phyloP scores from a whole-genome alignment of 2,113 vertebrate species.

The Chrysemys picta region DNA sequence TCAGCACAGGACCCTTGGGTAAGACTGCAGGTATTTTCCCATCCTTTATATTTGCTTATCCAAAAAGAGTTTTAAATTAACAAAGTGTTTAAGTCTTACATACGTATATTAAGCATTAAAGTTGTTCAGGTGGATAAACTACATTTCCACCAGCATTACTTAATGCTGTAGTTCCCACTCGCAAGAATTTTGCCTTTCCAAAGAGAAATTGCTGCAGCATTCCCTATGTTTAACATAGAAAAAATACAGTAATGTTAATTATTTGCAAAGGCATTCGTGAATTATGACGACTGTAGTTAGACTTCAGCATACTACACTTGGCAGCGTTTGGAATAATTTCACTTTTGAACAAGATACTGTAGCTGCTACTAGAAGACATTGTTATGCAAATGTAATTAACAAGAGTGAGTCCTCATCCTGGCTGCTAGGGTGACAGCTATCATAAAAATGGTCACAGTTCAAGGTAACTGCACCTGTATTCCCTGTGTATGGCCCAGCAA shows the following conservation, averaged over 20 bases:
- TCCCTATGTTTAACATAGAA: background rate
- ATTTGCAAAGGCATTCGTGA: background rate
- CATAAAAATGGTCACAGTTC: background rate
- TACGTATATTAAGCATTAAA: background rate
- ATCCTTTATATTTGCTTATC: background rate
- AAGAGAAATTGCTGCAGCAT: background rate
- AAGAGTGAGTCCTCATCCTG: background rate
- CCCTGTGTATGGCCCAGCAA: background rate
- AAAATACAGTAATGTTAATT: background rate
- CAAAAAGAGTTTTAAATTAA: background rate
- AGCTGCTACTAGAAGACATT: background rate
- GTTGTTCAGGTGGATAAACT: background rate
- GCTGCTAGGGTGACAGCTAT: background rate
- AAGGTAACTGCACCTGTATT: background rate
- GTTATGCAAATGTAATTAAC: background rate
- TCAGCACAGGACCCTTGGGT: background rate
- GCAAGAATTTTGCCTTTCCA: background rate
- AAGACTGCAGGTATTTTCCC: slow-evolving; percentile 6
- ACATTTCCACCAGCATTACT: background rate
- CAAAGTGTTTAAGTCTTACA: background rate
- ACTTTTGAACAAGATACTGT: background rate
- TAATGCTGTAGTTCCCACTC: background rate
- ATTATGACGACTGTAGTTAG: background rate
- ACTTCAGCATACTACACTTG: background rate
- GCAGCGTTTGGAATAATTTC: background rate